These are phyloP conservation scores for Bos javanicus DNA, from an alignment of 2,113 vertebrate species.

Conservation along the genomic window DNA sequence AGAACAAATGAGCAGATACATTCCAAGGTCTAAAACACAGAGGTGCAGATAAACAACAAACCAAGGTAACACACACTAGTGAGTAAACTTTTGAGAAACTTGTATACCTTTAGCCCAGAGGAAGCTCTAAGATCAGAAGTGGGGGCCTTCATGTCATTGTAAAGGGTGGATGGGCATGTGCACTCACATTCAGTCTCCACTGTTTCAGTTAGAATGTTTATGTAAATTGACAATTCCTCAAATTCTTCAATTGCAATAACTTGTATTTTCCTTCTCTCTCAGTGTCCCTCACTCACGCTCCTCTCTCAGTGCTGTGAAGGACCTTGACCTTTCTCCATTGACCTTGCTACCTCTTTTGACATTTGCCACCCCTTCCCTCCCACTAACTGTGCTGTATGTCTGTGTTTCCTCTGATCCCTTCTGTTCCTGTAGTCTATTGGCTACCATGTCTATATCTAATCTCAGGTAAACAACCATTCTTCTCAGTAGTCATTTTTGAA, in stretches of 20 bases:
- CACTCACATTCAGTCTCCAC: not conserved
- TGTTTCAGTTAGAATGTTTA: not conserved
- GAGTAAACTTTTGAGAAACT: not conserved
- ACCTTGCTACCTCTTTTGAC: not conserved
- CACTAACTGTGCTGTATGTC: too few species aligned
- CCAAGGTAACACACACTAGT: not conserved
- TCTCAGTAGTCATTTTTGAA: not conserved
- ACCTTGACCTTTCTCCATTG: not conserved
- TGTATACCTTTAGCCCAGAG: not conserved
- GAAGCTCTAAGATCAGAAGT: not conserved
- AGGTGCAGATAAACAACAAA: not conserved
- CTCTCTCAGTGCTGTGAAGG: not conserved
- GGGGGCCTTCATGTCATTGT: fast-evolving
- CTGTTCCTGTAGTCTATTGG: not conserved
- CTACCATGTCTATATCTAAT: not conserved
- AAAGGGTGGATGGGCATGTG: fast-evolving
- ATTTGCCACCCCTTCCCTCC: not conserved
- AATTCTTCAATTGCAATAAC: not conserved
- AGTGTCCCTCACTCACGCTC: not conserved
- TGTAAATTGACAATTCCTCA: not conserved
- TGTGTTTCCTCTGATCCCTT: not conserved
- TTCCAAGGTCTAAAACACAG: not conserved
- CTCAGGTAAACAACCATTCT: not conserved
- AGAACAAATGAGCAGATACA: not conserved
- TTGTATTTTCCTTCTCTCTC: not conserved